Evolutionary conservation across 1,140 invertebrate species (phyloP), one percentile per base, ranked within the genome.

Genomic region (Drosophila bipectinata): DNA sequence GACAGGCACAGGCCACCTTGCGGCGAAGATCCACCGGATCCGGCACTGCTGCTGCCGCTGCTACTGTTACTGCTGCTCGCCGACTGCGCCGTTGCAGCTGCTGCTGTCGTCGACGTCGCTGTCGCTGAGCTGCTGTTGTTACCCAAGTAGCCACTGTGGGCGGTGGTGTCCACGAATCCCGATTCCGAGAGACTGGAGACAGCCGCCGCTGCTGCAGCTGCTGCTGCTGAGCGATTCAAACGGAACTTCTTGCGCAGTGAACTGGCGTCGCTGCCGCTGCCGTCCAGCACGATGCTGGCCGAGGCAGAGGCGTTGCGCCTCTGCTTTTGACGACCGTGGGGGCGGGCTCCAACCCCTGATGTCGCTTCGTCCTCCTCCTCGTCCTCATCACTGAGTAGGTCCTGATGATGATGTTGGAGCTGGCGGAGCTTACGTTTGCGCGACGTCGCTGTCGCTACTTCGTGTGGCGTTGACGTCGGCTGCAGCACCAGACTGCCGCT

Each of bases 171-270:
- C 39, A 91, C 81, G 24, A 91, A 91, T 9, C 90, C 90, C 30
- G 90, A 91, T 24, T 91, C 90, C 57, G 76, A 88, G 51, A 79
- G 49, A 41, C 63, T 67, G 18, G 28, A 69, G 54, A 47, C 34
- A 37, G 34, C 34, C 4, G 34, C 34, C 34, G 3, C 34, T 4
- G 34, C 34, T 4, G 34, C 18, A 1, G 18, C 34, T 4, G 34
- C 10, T 10, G 32, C 32, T 9, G 34, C 66, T 45, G 53, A 85
- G 45, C 78, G 84, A 59, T 90, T 91, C 12, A 91, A 60, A 0
- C 90, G 88, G 52, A 91, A 91, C 58, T 91, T 91, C 47, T 91
- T 91, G 53, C 90, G 90, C 60, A 91, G 63, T 51, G 90, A 91
- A 49, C 75, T 87, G 41, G 81, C 88, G 41, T 90, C 90, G 49